Percentiles rank a stretch among this genome's conserved stretches.
Evolutionary conservation across 2,797 vertebrate species (phyloP).

Genomic region (Sebastes itinus): DNA sequence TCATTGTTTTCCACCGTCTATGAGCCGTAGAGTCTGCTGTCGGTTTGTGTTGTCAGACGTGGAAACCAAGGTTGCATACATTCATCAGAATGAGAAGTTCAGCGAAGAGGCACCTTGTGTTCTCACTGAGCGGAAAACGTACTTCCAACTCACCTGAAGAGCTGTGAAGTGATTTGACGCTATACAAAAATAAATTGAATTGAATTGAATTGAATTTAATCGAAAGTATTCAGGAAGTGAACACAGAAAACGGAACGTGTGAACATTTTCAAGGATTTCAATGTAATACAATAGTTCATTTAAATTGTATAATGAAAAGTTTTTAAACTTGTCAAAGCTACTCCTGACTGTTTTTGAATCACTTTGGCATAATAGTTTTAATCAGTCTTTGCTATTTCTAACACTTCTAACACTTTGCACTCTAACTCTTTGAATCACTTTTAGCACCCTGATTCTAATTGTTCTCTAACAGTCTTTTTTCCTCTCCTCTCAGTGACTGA

Average conservation of each 20-base stretch:
- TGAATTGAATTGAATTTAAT: too few species aligned
- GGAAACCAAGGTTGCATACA: not conserved
- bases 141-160: not conserved
- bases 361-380: not conserved
- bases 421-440: slow-evolving; percentile 21
- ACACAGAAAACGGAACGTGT: not conserved
- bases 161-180: not conserved
- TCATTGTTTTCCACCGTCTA: not conserved
- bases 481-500: not conserved
- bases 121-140: not conserved
- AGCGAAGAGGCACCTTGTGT: not conserved
- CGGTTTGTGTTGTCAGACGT: not conserved
- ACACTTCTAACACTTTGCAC: too few species aligned
- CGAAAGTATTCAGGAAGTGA: too few species aligned
- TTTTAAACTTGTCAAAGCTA: not conserved
- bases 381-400: not conserved
- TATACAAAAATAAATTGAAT: too few species aligned
- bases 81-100: not conserved
- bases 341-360: not conserved
- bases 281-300: not conserved
- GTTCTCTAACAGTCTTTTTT: slow-evolving; percentile 5
- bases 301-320: not conserved
- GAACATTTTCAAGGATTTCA: not conserved
- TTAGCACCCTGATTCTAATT: slow-evolving; percentile 36
- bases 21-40: not conserved